These are phyloP conservation scores for Lepidurus couesii DNA, from an alignment of 1,140 invertebrate genomes.

Conservation along the genomic window DNA sequence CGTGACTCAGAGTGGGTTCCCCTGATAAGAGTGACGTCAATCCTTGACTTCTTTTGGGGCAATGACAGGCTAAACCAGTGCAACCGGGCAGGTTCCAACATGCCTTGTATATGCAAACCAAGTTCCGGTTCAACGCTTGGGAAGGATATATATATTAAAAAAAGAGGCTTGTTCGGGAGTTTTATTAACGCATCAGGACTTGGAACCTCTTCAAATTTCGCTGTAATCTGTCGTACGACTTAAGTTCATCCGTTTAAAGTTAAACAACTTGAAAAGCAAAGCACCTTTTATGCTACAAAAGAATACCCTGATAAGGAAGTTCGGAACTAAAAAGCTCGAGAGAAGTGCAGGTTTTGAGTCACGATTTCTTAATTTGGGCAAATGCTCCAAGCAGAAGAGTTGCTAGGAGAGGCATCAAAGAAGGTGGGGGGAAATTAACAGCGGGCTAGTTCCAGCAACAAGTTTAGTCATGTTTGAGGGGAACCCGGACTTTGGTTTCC, in stretches of 20 bases:
- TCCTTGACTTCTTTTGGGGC: not conserved
- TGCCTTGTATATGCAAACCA: not conserved
- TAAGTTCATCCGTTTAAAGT: too few species aligned
- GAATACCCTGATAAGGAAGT: not conserved
- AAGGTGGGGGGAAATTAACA: not conserved
- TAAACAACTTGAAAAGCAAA: too few species aligned
- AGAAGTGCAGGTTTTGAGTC: not conserved
- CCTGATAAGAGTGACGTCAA: constrained; percentile 12
- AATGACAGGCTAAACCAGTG: not conserved
- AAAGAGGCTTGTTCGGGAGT: too few species aligned
- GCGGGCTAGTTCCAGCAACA: not conserved
- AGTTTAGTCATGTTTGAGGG: not conserved
- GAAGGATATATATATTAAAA: not conserved
- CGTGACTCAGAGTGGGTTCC: constrained; percentile 3
- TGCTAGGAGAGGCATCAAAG: not conserved
- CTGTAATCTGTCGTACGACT: too few species aligned
- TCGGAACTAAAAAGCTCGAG: not conserved
- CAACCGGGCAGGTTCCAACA: not conserved
- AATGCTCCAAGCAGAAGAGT: not conserved
- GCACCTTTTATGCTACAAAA: not conserved
- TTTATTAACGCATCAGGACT: too few species aligned
- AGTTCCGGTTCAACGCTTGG: not conserved
- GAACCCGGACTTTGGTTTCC: not conserved
- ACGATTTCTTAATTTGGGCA: constrained; percentile 14
- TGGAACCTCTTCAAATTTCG: too few species aligned